Base-by-base conservation (phyloP, 2,797 vertebrate species). In the Mormyrops attenuatus region DNA sequence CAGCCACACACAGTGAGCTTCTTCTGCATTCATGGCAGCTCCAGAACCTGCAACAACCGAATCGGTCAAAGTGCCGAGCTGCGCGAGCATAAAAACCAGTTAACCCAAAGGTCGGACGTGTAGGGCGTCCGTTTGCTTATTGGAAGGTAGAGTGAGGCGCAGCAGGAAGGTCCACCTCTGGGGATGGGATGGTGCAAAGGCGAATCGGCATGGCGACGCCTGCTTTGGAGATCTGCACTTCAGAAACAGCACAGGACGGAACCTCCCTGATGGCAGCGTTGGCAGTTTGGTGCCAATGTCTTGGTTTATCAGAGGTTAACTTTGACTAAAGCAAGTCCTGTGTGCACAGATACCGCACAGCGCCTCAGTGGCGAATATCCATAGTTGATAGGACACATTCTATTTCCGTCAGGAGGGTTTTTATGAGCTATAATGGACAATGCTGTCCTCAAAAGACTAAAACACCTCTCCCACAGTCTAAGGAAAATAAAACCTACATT, bases 41-140 rank as follows among this genome's bases (percentile, higher is more conserved):
- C 96, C 96, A 95, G 97, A 97, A 98, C 98, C 98, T 97, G 97
- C 98, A 97, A 96, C 99, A 99, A 99, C 99, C 98, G 98, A 99
- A 99, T 99, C 98, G 98, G 97, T 97, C 97, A 97, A 97, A 99
- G 97, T 98, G 97, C 97, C 98, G 98, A 99, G 98, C 97, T 97
- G 97, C 96, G 97, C 97, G 96, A 96, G 97, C 97, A 98, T 98
- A 98, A 99, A 97, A 99, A 98, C 97, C 97, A 97, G 97, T 98
- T 99, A 99, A 99, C 98, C 98, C 96, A 97, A 99, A 99, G 98
- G 98, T 99, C 98, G 98, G 96, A 96, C 96, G 96, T 97, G 97
- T 97, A 98, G 34, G 73, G 38, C 97, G 97, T 99, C 99, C 15
- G 98, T 99, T 99, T 99, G 98, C 99, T 98, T 99, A 99, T 97